phyloP scores from a whole-genome alignment of 2,888 invertebrate species.

The Ectobius pallidus region DNA sequence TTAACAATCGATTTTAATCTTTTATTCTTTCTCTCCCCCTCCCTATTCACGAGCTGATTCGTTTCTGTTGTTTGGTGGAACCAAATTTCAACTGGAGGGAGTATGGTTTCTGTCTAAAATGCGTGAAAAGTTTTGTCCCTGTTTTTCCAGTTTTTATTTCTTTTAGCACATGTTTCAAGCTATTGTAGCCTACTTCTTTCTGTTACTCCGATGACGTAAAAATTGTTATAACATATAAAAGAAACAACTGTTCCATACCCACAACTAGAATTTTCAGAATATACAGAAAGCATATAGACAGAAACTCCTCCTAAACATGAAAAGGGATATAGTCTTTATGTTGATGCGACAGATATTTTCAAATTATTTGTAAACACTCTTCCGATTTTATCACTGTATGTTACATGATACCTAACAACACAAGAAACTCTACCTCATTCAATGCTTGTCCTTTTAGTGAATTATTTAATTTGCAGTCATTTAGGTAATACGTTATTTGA shows the following conservation, averaged over 20 bases:
- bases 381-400: no score
- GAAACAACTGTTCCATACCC: neutral
- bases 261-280: neutral
- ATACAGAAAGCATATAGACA: neutral
- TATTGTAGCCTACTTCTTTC: no score
- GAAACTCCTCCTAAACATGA: neutral
- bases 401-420: no score
- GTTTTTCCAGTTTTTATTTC: slow-evolving; percentile 12
- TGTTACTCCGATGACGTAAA: no score
- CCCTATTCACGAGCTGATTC: neutral
- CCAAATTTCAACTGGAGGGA: neutral
- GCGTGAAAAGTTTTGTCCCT: slow-evolving; percentile 13
- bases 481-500: no score
- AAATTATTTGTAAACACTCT: neutral
- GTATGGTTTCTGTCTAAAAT: slow-evolving; percentile 6
- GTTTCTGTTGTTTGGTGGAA: neutral
- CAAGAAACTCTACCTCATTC: no score
- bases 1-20: slow-evolving; percentile 17
- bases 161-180: neutral
- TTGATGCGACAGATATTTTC: neutral
- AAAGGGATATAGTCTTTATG: neutral
- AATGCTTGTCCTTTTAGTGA: no score
- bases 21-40: neutral
- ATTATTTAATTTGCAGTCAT: no score
- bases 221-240: no score